These are phyloP conservation scores for Elegia similella DNA, from an alignment of 2,888 invertebrate genomes.

Conservation along the genomic window DNA sequence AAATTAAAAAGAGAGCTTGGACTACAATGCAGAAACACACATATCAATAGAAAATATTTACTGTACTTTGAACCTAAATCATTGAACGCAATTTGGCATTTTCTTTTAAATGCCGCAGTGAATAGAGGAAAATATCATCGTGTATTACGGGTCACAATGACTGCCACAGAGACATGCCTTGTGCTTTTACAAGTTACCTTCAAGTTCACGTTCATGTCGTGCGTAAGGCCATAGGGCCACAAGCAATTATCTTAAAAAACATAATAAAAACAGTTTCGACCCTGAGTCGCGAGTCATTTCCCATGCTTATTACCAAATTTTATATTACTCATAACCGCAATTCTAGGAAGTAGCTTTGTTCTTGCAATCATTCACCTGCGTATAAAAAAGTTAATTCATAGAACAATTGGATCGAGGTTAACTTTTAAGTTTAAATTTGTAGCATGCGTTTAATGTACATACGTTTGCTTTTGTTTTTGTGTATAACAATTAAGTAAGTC, in stretches of 20 bases:
- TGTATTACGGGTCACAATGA: background rate
- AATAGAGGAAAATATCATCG: no score
- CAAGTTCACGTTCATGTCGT: slow-evolving; percentile 1
- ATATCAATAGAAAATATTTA: no score
- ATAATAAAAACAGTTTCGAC: slow-evolving; percentile 25
- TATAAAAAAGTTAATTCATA: background rate
- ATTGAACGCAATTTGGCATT: no score
- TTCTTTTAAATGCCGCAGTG: no score
- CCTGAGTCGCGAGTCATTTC: slow-evolving; percentile 23
- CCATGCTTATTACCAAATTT: slow-evolving; percentile 26
- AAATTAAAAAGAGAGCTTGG: no score
- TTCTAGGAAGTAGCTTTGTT: slow-evolving; percentile 24
- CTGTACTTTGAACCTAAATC: no score
- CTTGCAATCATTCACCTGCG: background rate
- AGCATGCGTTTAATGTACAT: background rate
- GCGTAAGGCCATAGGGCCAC: slow-evolving; percentile 16
- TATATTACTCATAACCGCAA: slow-evolving; percentile 25
- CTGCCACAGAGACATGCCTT: background rate
- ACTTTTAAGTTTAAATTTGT: background rate
- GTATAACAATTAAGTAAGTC: no score
- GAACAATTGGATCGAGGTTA: slow-evolving; percentile 10
- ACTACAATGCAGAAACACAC: no score
- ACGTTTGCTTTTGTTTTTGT: background rate
- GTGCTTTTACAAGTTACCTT: slow-evolving; percentile 7
- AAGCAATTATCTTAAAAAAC: slow-evolving; percentile 25